Evolutionary conservation across 2,888 invertebrate genomes (phyloP).

Genomic region (Crossocerus cetratus): DNA sequence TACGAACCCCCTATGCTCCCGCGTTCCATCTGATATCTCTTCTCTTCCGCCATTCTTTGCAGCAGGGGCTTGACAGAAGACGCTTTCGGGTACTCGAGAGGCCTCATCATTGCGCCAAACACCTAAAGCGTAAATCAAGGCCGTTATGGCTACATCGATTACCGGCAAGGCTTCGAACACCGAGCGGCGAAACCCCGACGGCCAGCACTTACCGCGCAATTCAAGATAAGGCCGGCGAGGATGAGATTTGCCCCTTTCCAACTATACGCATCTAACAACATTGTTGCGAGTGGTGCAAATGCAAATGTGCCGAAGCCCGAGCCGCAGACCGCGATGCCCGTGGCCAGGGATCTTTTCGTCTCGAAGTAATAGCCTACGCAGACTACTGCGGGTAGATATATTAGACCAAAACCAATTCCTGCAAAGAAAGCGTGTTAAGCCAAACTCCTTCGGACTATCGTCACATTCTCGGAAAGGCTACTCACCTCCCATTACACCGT

Average conservation of each 20-base stretch:
- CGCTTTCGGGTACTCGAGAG: constrained; percentile 86
- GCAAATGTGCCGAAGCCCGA: constrained; percentile 97
- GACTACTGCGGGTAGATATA: constrained; percentile 97
- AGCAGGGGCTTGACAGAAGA: constrained; percentile 89
- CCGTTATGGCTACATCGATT: background rate
- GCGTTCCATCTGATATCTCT: constrained; percentile 92
- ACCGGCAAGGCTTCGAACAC: background rate
- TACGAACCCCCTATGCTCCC: constrained; percentile 93
- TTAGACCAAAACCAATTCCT: constrained; percentile 95
- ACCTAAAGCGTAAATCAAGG: constrained; percentile 67
- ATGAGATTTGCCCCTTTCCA: constrained; percentile 96
- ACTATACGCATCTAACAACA: constrained; percentile 86
- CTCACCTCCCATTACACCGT: constrained; percentile 94
- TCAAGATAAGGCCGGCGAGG: constrained; percentile 93
- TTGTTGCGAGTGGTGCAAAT: constrained; percentile 93
- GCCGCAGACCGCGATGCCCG: constrained; percentile 96
- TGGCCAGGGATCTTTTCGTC: constrained; percentile 94
- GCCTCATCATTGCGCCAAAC: constrained; percentile 91
- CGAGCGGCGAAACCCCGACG: background rate
- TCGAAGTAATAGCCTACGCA: constrained; percentile 99
- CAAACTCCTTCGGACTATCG: background rate
- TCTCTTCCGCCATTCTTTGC: constrained; percentile 95
- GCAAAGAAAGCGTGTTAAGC: constrained; percentile 43
- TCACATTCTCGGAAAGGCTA: constrained; percentile 48
- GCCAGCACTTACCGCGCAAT: constrained; percentile 87